phyloP scores from a whole-genome alignment of 2,888 invertebrate genomes.

The Acanthosoma haemorrhoidale region DNA sequence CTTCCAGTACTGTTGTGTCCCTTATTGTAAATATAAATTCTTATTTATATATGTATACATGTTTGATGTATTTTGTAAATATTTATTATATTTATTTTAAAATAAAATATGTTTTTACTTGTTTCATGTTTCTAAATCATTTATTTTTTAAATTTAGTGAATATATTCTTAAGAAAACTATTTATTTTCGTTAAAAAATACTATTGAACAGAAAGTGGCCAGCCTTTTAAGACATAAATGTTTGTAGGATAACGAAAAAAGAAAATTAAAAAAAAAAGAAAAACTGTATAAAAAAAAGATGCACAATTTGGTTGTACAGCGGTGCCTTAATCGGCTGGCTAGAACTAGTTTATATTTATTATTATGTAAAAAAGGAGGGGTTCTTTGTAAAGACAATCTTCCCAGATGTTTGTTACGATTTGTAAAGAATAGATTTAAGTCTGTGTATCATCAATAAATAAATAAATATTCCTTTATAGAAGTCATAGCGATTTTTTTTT shows the following conservation, averaged over 20 bases:
- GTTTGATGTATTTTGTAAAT: slow-evolving; percentile 5
- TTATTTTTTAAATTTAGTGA: neutral
- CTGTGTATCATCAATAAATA: slow-evolving; percentile 7
- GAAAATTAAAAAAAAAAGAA: neutral
- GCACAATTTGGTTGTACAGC: neutral
- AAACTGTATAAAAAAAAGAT: slow-evolving; percentile 7
- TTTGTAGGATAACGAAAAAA: neutral
- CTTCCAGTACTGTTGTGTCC: neutral
- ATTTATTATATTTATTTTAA: neutral
- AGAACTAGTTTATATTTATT: neutral
- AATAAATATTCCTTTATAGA: slow-evolving; percentile 6
- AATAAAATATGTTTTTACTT: neutral
- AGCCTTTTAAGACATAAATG: neutral
- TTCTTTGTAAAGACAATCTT: slow-evolving; percentile 18
- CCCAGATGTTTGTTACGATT: slow-evolving; percentile 17
- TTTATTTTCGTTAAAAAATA: neutral
- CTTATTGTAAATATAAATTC: neutral
- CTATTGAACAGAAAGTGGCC: neutral
- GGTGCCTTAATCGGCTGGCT: slow-evolving; percentile 11
- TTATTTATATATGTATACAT: no score
- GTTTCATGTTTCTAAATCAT: slow-evolving; percentile 4
- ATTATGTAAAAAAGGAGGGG: neutral
- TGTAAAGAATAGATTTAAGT: slow-evolving; percentile 22
- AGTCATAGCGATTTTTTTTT: no score
- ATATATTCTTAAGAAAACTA: neutral